Percentiles rank a stretch among this genome's conserved stretches.
Evolutionary conservation across 2,797 vertebrate genomes (phyloP).

Genomic region (Vultur gryphus): DNA sequence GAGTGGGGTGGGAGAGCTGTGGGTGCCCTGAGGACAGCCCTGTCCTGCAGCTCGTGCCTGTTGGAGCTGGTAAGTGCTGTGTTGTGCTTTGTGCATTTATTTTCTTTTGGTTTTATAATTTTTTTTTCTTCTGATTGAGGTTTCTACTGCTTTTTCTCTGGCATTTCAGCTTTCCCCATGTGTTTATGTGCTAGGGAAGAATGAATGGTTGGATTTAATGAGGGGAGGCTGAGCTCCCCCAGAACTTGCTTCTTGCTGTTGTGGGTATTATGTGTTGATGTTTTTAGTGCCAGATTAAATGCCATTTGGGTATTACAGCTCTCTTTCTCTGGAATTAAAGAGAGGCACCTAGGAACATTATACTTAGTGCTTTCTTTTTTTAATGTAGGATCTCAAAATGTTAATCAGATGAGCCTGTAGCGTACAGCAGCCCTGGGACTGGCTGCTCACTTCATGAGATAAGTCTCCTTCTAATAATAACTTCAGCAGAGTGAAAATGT

Average conservation of each 20-base stretch:
- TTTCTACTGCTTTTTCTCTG: background rate
- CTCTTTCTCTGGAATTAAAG: background rate
- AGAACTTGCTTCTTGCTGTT: background rate
- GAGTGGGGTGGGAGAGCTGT: rapidly evolving
- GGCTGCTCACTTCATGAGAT: background rate
- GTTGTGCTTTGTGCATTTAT: rapidly evolving
- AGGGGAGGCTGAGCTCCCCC: background rate
- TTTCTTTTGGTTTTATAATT: too few species aligned
- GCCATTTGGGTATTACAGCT: background rate
- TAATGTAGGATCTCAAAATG: background rate
- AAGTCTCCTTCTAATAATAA: background rate
- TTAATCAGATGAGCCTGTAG: background rate
- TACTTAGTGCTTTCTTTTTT: background rate
- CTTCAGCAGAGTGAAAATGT: background rate
- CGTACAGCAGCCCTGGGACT: background rate
- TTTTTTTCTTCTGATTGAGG: background rate
- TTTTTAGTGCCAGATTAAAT: background rate
- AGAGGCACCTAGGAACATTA: background rate
- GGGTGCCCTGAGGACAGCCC: rapidly evolving
- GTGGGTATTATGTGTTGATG: background rate
- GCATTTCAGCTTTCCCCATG: rapidly evolving
- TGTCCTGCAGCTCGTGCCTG: rapidly evolving
- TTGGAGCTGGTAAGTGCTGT: background rate
- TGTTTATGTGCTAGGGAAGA: background rate
- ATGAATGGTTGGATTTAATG: background rate